Percentiles rank a stretch among this genome's conserved stretches.
phyloP scores from a whole-genome alignment of 2,113 vertebrate genomes.

The Varanus salvator region DNA sequence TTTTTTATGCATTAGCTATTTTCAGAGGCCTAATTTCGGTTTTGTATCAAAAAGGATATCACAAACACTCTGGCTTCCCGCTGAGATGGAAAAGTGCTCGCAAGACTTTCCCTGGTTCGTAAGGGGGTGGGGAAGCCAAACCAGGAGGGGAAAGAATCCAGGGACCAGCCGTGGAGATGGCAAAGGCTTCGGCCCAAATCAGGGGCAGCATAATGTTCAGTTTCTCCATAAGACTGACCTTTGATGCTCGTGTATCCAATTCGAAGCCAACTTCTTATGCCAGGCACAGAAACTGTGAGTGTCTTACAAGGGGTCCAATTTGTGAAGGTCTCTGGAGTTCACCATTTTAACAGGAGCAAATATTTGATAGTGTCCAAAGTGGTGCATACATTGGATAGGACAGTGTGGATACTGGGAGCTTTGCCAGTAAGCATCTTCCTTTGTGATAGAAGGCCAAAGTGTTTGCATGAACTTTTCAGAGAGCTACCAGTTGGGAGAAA shows the following conservation, averaged over 20 bases:
- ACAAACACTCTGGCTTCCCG: constrained; percentile 75
- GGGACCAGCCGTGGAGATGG: constrained; percentile 61
- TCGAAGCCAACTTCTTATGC: neutral
- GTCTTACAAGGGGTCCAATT: constrained; percentile 17
- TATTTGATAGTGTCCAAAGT: neutral
- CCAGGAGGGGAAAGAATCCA: constrained; percentile 60
- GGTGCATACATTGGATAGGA: neutral
- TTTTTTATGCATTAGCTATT: constrained; percentile 86
- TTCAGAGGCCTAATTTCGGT: constrained; percentile 82
- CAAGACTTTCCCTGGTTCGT: constrained; percentile 28
- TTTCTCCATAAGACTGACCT: constrained; percentile 51
- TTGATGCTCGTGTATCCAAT: constrained; percentile 35
- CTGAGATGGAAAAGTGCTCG: constrained; percentile 78
- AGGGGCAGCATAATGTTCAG: constrained; percentile 32
- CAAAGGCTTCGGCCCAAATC: constrained; percentile 43
- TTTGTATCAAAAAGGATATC: constrained; percentile 83
- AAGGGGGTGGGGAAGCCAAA: neutral
- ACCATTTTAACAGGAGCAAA: neutral
- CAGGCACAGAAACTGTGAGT: neutral
- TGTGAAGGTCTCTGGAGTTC: constrained; percentile 26
- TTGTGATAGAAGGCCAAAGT: neutral
- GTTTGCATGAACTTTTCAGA: neutral
- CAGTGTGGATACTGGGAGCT: neutral
- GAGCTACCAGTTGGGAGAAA: neutral
- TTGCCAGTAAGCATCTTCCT: neutral